Percentiles rank a stretch among this genome's conserved stretches.
phyloP scores from a whole-genome alignment of 2,797 vertebrate genomes.

The Acomys russatus region DNA sequence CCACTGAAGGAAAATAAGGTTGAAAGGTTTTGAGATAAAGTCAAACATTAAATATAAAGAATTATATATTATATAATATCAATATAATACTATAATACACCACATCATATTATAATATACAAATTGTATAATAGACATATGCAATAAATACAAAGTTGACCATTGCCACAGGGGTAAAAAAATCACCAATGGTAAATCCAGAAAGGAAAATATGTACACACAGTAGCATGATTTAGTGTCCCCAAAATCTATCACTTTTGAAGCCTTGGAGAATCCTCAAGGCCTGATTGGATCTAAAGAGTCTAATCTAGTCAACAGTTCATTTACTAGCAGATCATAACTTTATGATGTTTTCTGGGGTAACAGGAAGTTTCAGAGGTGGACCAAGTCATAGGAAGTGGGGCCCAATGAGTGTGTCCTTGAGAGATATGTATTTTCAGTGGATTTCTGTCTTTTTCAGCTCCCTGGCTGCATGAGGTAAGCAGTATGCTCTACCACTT shows the following conservation, averaged over 20 bases:
- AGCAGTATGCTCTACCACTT: background rate
- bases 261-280: background rate
- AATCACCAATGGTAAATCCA: background rate
- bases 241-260: background rate
- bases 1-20: constrained; percentile 26
- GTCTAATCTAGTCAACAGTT: background rate
- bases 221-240: background rate
- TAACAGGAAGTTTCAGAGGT: no score
- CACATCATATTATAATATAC: background rate
- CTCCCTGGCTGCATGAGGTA: no score
- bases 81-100: background rate
- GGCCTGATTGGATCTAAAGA: background rate
- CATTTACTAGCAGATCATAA: background rate
- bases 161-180: background rate
- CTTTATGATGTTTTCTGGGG: background rate
- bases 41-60: constrained; percentile 1
- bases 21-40: background rate
- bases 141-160: background rate
- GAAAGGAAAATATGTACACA: background rate
- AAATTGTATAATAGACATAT: background rate
- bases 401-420: background rate
- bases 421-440: background rate
- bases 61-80: background rate
- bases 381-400: background rate
- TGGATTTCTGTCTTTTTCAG: background rate